Evolutionary conservation across 2,113 vertebrate genomes (phyloP).

Genomic region (Cheilinus undulatus): DNA sequence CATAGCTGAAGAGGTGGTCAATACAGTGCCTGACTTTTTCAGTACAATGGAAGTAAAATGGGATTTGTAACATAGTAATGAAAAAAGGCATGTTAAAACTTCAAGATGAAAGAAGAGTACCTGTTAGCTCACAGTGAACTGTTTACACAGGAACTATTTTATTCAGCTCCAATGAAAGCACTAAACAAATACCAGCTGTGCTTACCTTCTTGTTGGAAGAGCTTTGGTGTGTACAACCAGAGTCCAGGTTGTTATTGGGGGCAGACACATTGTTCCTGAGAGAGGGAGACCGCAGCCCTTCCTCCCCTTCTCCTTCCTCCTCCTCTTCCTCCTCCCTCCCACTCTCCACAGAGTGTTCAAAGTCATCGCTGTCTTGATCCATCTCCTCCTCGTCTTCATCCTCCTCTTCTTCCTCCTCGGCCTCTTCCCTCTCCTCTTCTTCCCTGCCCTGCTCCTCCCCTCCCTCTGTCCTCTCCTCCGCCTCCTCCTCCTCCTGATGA

Average conservation of each 20-base stretch:
- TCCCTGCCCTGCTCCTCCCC: conserved; percentile 82
- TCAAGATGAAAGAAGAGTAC: background rate
- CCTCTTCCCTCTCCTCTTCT: conserved; percentile 85
- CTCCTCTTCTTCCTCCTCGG: conserved; percentile 84
- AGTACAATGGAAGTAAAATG: no score
- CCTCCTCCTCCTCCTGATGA: conserved; percentile 87
- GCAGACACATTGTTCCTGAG: conserved; percentile 89
- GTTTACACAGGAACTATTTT: background rate
- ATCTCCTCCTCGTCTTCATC: conserved; percentile 96
- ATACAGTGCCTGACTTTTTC: background rate
- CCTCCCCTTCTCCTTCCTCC: conserved; percentile 88
- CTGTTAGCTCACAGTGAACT: background rate
- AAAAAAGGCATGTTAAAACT: background rate
- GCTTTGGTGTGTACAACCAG: conserved; percentile 88
- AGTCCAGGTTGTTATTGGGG: conserved; percentile 88
- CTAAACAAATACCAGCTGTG: conserved; percentile 23
- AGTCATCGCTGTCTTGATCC: conserved; percentile 99
- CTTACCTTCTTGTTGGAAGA: conserved; percentile 94
- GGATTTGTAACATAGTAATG: background rate
- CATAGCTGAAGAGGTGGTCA: background rate
- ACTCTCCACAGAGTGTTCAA: conserved; percentile 95
- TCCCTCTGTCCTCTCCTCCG: conserved; percentile 75
- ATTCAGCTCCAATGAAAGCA: background rate
- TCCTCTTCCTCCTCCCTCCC: conserved; percentile 93
- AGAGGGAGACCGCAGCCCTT: conserved; percentile 77